phyloP scores from a whole-genome alignment of 2,888 invertebrate species.

The Dynastes maya region DNA sequence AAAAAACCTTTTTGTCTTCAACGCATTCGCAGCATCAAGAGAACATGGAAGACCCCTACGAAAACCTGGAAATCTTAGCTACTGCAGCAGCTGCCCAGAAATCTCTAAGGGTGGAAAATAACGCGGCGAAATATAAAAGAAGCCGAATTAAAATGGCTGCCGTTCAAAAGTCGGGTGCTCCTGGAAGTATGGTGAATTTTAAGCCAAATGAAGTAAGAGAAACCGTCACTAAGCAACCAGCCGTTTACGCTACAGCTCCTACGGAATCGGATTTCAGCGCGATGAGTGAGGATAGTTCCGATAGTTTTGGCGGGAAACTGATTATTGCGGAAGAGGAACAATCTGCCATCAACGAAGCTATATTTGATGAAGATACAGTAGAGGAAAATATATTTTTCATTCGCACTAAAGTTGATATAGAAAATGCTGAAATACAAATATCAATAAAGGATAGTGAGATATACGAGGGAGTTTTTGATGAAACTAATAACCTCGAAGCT shows the following conservation, averaged over 20 bases:
- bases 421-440: conserved; percentile 4
- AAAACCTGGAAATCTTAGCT: conserved; percentile 24
- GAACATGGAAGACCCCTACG: not conserved
- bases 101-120: conserved; percentile 4
- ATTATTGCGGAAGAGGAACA: conserved; percentile 34
- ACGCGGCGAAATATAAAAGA: conserved; percentile 5
- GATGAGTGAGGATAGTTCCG: conserved; percentile 36
- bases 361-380: conserved; percentile 39
- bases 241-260: conserved; percentile 14
- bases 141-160: conserved; percentile 39
- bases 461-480: not conserved
- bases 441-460: conserved; percentile 16
- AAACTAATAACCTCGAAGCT: not conserved
- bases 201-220: conserved; percentile 27
- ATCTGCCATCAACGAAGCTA: not conserved
- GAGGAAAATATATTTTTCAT: conserved; percentile 11
- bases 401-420: not conserved
- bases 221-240: conserved; percentile 13
- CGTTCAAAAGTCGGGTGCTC: not conserved
- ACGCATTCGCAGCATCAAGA: not conserved
- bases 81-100: conserved; percentile 28
- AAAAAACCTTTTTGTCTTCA: not conserved
- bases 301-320: conserved; percentile 41
- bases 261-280: conserved; percentile 20
- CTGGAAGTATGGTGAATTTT: not conserved